Conservation (phyloP, 2,113 vertebrate genomes). For the Noctilio leporinus region DNA sequence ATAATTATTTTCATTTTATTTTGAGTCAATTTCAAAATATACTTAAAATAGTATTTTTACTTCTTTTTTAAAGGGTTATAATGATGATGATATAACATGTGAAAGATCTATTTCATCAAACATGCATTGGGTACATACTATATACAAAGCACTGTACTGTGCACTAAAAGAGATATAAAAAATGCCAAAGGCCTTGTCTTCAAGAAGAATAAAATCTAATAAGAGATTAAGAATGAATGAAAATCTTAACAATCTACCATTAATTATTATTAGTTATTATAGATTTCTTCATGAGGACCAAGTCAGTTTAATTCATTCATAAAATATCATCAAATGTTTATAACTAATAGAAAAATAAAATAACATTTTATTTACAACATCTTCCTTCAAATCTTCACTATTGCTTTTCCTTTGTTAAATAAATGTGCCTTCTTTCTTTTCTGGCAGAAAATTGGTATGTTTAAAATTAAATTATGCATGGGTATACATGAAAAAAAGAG, state of each 20-base stretch:
- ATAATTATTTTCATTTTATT: conserved; percentile 21
- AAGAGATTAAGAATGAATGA: neutral
- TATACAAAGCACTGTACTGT: neutral
- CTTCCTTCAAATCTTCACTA: neutral
- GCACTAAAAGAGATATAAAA: neutral
- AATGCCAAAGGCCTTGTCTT: neutral
- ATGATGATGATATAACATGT: neutral
- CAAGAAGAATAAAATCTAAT: neutral
- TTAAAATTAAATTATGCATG: neutral
- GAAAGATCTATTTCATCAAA: neutral
- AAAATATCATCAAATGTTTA: neutral
- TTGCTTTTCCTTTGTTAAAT: neutral
- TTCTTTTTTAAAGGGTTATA: neutral
- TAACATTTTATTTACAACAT: neutral
- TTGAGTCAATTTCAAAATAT: neutral
- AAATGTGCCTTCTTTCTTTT: neutral
- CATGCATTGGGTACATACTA: neutral
- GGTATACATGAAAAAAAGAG: neutral
- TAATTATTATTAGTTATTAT: neutral
- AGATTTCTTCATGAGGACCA: neutral
- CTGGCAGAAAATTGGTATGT: neutral
- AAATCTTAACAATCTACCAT: neutral
- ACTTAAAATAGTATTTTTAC: neutral
- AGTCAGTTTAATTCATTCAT: neutral
- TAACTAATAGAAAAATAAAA: neutral